Percentiles rank a stretch among this genome's conserved stretches.
phyloP scores from a whole-genome alignment of 2,113 vertebrate genomes.

The Recurvirostra avosetta region DNA sequence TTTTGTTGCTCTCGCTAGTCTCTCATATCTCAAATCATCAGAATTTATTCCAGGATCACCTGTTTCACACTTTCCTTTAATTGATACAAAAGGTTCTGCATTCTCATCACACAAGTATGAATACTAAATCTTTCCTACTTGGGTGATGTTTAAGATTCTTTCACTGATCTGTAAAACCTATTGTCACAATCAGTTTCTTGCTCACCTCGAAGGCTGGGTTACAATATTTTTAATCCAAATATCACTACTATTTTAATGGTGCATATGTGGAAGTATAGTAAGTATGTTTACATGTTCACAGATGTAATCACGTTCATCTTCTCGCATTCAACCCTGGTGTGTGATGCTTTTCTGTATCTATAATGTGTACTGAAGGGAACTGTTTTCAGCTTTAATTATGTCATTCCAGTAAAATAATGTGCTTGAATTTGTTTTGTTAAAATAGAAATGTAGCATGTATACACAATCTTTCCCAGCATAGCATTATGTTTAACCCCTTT shows the following conservation, averaged over 20 bases:
- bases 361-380: neutral
- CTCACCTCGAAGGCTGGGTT: neutral
- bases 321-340: accelerated
- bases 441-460: neutral
- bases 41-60: neutral
- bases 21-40: neutral
- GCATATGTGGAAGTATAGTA: neutral
- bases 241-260: neutral
- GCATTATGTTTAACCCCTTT: neutral
- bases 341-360: neutral
- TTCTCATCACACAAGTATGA: neutral
- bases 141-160: neutral
- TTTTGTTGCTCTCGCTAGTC: neutral
- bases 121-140: neutral
- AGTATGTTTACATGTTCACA: neutral
- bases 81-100: neutral
- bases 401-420: neutral
- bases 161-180: neutral
- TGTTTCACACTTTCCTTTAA: neutral
- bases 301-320: neutral
- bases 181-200: neutral
- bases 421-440: neutral
- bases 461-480: neutral
- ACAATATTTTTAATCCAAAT: neutral
- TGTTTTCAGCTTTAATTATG: neutral